These are phyloP conservation scores for Anolis sagrei DNA, from an alignment of 2,113 vertebrate species.

Conservation along the genomic window DNA sequence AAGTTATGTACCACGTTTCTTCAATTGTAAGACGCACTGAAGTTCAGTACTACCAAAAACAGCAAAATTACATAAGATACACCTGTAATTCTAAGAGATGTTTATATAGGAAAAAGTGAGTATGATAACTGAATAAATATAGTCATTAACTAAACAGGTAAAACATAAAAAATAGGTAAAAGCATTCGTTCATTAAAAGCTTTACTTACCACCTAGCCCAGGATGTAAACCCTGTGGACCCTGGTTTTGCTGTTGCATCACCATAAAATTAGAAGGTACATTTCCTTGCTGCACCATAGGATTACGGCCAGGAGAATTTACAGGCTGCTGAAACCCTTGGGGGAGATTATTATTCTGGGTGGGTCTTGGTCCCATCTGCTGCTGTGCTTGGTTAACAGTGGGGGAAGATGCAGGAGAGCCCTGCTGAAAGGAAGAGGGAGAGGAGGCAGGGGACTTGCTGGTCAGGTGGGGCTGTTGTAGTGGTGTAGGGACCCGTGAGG, in stretches of 20 bases:
- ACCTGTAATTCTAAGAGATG: no score
- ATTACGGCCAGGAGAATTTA: slow-evolving; percentile 93
- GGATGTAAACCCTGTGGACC: slow-evolving; percentile 90
- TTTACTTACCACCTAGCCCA: slow-evolving; percentile 85
- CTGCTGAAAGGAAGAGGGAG: slow-evolving; percentile 98
- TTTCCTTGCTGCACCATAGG: slow-evolving; percentile 90
- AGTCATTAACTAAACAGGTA: neutral
- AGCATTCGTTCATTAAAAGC: slow-evolving; percentile 2
- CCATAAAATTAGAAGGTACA: slow-evolving; percentile 93
- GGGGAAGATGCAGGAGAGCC: slow-evolving; percentile 96
- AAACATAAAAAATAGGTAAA: neutral
- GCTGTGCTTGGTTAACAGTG: slow-evolving; percentile 89
- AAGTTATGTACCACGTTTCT: neutral
- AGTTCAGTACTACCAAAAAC: no score
- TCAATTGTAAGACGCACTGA: no score
- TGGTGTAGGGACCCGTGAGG: slow-evolving; percentile 87
- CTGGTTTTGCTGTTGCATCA: slow-evolving; percentile 94
- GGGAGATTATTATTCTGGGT: slow-evolving; percentile 84
- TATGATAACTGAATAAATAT: no score
- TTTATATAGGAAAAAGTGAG: no score
- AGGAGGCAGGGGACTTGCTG: slow-evolving; percentile 96
- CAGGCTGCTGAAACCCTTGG: slow-evolving; percentile 93
- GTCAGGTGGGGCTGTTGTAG: slow-evolving; percentile 91
- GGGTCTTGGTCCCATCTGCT: slow-evolving; percentile 89
- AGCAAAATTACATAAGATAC: no score